Evolutionary conservation across 2,113 vertebrate species (phyloP).

Genomic region (Capreolus pygargus): DNA sequence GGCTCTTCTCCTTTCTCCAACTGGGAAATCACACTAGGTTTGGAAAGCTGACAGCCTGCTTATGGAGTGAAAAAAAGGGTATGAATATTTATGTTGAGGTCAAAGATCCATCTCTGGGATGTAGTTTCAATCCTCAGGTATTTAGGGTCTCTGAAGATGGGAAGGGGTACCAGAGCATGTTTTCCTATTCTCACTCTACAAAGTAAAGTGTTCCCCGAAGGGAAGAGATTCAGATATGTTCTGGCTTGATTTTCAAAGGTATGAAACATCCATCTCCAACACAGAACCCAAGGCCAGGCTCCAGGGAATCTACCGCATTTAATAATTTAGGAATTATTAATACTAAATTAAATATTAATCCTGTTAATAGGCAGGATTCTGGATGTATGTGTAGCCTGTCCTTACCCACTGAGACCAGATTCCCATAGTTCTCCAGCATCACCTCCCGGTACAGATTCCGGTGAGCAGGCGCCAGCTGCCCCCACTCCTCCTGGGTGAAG

Average conservation of each 20-base stretch:
- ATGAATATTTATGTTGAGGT: not conserved
- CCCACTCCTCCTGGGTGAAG: constrained; percentile 70
- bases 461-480: constrained; percentile 3
- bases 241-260: not conserved
- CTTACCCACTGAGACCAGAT: constrained; percentile 70
- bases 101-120: not conserved
- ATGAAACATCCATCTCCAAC: not conserved
- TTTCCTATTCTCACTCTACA: not conserved
- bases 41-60: constrained; percentile 62
- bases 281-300: not conserved
- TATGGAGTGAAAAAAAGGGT: not conserved
- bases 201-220: not conserved
- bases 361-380: not conserved
- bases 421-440: constrained; percentile 72
- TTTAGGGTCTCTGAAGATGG: not conserved
- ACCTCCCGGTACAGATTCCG: constrained; percentile 65
- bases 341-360: not conserved
- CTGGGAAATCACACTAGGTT: constrained; percentile 67
- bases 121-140: not conserved
- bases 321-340: not conserved
- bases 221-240: not conserved
- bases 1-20: constrained; percentile 72
- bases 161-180: not conserved
- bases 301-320: not conserved
- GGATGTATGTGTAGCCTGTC: not conserved